A percentile compares a stretch with the other conserved stretches of the same genome.
Evolutionary conservation across 2,113 vertebrate species (phyloP).

Genomic region (Neoarius graeffei): DNA sequence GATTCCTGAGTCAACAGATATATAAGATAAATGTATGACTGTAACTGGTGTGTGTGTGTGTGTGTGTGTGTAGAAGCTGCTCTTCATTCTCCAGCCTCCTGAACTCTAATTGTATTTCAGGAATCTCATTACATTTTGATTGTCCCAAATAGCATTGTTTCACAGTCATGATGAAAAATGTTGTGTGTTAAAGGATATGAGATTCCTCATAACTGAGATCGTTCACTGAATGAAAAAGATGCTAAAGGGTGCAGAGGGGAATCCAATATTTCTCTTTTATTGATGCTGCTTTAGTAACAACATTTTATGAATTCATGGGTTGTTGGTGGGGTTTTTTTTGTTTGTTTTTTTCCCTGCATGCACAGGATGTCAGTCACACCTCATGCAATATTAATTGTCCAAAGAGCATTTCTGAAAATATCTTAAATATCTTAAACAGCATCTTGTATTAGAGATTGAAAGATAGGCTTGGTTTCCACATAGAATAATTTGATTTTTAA

Average conservation of each 20-base stretch:
- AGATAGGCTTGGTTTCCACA: no score
- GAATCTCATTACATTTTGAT: constrained; percentile 26
- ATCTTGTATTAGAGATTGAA: background rate
- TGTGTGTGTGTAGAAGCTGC: constrained; percentile 7
- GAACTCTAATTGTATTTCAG: constrained; percentile 23
- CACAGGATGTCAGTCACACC: background rate
- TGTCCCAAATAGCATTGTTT: constrained; percentile 21
- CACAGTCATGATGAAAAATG: constrained; percentile 13
- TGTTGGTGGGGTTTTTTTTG: background rate
- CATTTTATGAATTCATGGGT: background rate
- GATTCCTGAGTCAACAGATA: background rate
- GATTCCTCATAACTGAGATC: constrained; percentile 16
- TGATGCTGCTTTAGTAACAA: background rate
- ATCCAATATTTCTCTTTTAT: constrained; percentile 18
- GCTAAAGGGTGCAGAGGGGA: constrained; percentile 6
- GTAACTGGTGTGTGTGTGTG: constrained; percentile 12
- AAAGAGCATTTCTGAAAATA: background rate
- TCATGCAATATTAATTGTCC: background rate
- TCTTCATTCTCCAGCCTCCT: constrained; percentile 16
- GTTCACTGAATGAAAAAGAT: constrained; percentile 4
- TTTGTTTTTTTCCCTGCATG: background rate
- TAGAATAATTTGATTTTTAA: no score
- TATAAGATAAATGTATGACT: background rate
- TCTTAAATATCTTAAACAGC: background rate
- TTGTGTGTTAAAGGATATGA: constrained; percentile 19